phyloP scores from a whole-genome alignment of 2,888 invertebrate species.

The Cryptocheilus praepositus region DNA sequence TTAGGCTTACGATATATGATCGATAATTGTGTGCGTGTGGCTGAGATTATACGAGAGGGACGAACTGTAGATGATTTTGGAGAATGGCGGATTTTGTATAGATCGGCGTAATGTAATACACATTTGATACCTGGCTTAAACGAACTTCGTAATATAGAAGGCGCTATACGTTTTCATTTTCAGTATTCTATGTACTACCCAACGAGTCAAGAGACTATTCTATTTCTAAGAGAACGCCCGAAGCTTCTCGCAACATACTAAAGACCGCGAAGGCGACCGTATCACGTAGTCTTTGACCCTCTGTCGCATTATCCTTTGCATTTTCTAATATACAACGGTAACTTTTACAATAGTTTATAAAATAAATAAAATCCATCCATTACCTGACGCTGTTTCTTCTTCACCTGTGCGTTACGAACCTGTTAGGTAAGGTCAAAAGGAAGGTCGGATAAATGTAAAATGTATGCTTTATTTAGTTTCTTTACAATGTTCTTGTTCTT shows the following conservation, averaged over 20 bases:
- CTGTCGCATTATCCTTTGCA: conserved; percentile 43
- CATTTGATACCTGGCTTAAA: conserved; percentile 44
- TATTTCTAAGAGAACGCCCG: conserved; percentile 12
- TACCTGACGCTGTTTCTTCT: no score
- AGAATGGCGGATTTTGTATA: conserved; percentile 40
- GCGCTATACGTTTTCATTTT: conserved; percentile 20
- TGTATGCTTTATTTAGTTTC: conserved; percentile 76
- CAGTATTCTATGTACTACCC: conserved; percentile 38
- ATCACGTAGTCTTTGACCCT: conserved; percentile 40
- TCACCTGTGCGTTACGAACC: no score
- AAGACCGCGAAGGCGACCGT: conserved; percentile 37
- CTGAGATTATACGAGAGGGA: background rate
- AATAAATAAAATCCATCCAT: conserved; percentile 58
- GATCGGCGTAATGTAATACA: conserved; percentile 31
- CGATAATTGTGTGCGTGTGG: no score
- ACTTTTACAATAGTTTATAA: conserved; percentile 70
- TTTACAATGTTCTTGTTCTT: conserved; percentile 80
- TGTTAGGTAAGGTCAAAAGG: background rate
- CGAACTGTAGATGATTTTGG: background rate
- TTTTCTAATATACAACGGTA: conserved; percentile 64
- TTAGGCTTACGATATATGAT: no score
- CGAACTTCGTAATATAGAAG: conserved; percentile 24
- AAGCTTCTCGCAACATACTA: conserved; percentile 27
- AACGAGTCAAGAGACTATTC: conserved; percentile 30
- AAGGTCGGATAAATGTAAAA: conserved; percentile 68